Percentiles rank a stretch among this genome's conserved stretches.
Evolutionary conservation across 2,888 invertebrate species (phyloP).

Genomic region (Stictocephala bisonia): DNA sequence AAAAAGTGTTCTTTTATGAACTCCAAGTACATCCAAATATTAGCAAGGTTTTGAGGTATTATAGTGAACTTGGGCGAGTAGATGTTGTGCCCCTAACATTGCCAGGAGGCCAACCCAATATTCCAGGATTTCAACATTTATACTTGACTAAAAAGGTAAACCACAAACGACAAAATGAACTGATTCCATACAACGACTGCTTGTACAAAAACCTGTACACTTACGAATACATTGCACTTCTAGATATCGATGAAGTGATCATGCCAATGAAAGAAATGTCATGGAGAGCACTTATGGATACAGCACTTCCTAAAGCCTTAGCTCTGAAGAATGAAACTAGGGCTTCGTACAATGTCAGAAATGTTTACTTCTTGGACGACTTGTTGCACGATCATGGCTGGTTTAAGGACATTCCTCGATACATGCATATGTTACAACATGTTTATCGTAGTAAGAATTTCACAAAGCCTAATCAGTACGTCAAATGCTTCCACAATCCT

Average conservation of each 20-base stretch:
- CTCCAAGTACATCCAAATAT: constrained; percentile 91
- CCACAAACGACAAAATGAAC: constrained; percentile 93
- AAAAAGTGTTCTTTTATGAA: constrained; percentile 92
- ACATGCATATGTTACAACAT: constrained; percentile 95
- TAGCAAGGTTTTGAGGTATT: constrained; percentile 79
- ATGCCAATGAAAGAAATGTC: constrained; percentile 81
- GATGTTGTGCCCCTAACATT: constrained; percentile 84
- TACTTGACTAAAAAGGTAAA: constrained; percentile 91
- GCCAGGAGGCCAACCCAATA: constrained; percentile 91
- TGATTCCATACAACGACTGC: constrained; percentile 97
- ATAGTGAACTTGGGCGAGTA: constrained; percentile 74
- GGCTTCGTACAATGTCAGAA: constrained; percentile 88
- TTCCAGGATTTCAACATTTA: constrained; percentile 88
- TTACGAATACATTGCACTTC: constrained; percentile 89
- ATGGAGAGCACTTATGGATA: constrained; percentile 84
- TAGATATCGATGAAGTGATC: constrained; percentile 95
- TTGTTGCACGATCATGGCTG: constrained; percentile 83
- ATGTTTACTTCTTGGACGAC: constrained; percentile 93
- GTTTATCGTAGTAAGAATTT: constrained; percentile 91
- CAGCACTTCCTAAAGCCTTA: constrained; percentile 75
- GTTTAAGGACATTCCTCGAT: constrained; percentile 81
- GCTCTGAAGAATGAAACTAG: constrained; percentile 75
- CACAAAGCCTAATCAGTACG: constrained; percentile 92
- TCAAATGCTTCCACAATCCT: constrained; percentile 94
- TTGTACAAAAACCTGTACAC: constrained; percentile 91